Evolutionary conservation across 2,888 invertebrate species (phyloP).

Genomic region (Villa cingulata): DNA sequence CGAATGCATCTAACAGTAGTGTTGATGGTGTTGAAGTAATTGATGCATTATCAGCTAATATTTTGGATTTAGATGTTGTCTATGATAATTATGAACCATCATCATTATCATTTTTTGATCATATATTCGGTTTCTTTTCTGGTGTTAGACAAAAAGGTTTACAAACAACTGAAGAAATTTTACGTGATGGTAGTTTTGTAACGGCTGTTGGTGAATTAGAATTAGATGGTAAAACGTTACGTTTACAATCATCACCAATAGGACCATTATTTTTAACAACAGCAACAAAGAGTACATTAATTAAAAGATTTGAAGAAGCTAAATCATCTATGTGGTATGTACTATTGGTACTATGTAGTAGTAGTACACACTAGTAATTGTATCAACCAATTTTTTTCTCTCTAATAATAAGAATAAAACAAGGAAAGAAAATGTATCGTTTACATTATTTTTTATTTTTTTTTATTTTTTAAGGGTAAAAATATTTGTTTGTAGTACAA

Average conservation of each 20-base stretch:
- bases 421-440: too few species aligned
- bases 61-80: conserved; percentile 63
- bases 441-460: neutral
- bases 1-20: conserved; percentile 47
- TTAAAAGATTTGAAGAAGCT: conserved; percentile 58
- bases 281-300: conserved; percentile 57
- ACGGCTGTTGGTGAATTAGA: conserved; percentile 69
- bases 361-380: too few species aligned
- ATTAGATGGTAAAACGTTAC: conserved; percentile 47
- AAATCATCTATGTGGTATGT: conserved; percentile 53
- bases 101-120: conserved; percentile 59
- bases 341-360: neutral
- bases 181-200: conserved; percentile 65
- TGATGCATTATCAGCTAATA: conserved; percentile 59
- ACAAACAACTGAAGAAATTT: conserved; percentile 77
- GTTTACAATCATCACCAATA: conserved; percentile 58
- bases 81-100: conserved; percentile 72
- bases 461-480: conserved; percentile 36
- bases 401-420: too few species aligned
- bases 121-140: conserved; percentile 72
- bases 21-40: conserved; percentile 54
- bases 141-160: conserved; percentile 71
- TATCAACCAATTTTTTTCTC: too few species aligned
- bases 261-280: conserved; percentile 69
- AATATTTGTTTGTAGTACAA: conserved; percentile 42